A percentile compares a stretch with the other conserved stretches of the same genome.
Evolutionary conservation across 1,140 invertebrate genomes (phyloP).

Genomic region (Pristionchus pacificus): DNA sequence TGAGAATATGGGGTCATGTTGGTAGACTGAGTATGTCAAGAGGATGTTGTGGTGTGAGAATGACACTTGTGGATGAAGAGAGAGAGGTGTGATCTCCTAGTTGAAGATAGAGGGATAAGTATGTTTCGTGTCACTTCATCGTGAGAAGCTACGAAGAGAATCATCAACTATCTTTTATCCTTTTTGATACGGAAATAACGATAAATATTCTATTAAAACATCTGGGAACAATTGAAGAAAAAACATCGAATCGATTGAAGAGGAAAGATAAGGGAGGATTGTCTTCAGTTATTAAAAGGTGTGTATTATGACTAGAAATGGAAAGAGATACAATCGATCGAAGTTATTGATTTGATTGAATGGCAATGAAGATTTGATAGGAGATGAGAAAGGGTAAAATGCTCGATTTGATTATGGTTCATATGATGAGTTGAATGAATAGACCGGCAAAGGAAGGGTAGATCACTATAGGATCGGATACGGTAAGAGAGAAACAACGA

Average conservation of each 20-base stretch:
- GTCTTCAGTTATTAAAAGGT: neutral
- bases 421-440: neutral
- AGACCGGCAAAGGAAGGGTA: neutral
- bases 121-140: too few species aligned
- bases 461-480: neutral
- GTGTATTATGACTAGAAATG: neutral
- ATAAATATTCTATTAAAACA: neutral
- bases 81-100: too few species aligned
- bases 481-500: neutral
- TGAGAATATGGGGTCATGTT: too few species aligned
- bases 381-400: neutral
- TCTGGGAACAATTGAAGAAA: neutral
- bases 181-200: neutral
- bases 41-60: too few species aligned
- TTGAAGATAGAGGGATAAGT: too few species aligned
- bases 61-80: too few species aligned
- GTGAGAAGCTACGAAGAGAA: too few species aligned
- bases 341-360: too few species aligned
- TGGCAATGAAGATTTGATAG: too few species aligned
- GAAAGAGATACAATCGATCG: neutral
- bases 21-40: too few species aligned
- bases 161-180: too few species aligned
- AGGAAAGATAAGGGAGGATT: neutral
- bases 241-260: neutral
- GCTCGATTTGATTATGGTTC: neutral